Percentiles rank a stretch among this genome's conserved stretches.
These are phyloP conservation scores for Cettia cetti DNA, from an alignment of 2,113 vertebrate genomes.

Conservation along the genomic window DNA sequence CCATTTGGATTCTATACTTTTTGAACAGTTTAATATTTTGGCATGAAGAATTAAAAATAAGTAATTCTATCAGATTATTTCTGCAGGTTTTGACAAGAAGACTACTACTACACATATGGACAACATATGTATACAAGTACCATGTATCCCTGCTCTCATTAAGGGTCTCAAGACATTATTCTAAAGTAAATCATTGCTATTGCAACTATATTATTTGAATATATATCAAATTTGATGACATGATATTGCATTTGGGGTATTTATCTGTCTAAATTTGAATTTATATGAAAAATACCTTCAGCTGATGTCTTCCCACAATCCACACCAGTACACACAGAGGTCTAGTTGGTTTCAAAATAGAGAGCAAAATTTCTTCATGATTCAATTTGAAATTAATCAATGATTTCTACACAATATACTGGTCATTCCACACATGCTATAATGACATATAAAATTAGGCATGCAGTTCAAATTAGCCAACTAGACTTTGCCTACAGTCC, in stretches of 20 bases:
- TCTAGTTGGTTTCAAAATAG: not conserved
- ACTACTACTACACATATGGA: not conserved
- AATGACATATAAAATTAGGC: not conserved
- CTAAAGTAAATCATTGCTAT: not conserved
- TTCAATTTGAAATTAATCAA: not conserved
- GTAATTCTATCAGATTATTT: not conserved
- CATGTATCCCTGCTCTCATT: not conserved
- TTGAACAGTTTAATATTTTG: conserved; percentile 1
- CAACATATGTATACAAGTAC: not conserved
- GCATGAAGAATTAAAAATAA: not conserved
- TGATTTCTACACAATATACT: not conserved
- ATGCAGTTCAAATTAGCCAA: not conserved
- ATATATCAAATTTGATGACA: not conserved
- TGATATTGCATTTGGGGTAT: not conserved
- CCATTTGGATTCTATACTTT: not conserved
- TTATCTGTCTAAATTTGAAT: not conserved
- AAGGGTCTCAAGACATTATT: not conserved
- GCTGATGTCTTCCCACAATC: not conserved
- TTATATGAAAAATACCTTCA: not conserved
- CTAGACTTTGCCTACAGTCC: not conserved
- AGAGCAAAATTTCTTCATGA: not conserved
- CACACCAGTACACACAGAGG: not conserved
- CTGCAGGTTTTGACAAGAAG: not conserved
- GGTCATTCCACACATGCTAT: not conserved
- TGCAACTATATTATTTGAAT: not conserved